A percentile compares a stretch with the other conserved stretches of the same genome.
Evolutionary conservation across 2,797 vertebrate species (phyloP).

Genomic region (Carcharodon carcharias): DNA sequence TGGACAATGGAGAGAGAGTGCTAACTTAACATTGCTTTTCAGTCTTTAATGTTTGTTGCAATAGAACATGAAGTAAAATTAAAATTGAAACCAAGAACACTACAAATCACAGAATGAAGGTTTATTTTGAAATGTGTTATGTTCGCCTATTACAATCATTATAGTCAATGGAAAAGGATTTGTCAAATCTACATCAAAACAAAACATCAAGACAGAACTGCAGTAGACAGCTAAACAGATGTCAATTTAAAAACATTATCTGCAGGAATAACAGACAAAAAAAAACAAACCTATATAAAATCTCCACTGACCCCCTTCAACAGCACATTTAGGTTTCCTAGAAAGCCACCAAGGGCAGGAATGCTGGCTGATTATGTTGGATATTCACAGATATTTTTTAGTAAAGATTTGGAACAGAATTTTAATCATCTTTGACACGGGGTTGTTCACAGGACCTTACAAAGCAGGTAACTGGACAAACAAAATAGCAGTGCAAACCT

Average conservation of each 20-base stretch:
- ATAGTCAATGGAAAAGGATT: conserved; percentile 21
- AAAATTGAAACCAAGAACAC: neutral
- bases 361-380: neutral
- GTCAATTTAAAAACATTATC: neutral
- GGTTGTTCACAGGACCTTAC: neutral
- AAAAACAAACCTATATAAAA: conserved; percentile 24
- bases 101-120: conserved; percentile 7
- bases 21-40: neutral
- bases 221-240: conserved; percentile 21
- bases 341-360: neutral
- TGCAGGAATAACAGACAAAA: neutral
- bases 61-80: neutral
- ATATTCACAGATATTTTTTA: conserved; percentile 18
- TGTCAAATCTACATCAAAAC: conserved; percentile 13
- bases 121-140: conserved; percentile 31
- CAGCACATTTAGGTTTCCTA: neutral
- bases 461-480: neutral
- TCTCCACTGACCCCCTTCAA: neutral
- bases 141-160: conserved; percentile 31
- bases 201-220: conserved; percentile 25
- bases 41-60: neutral
- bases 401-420: neutral
- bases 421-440: neutral
- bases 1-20: neutral
- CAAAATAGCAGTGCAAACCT: neutral